Evolutionary conservation across 2,888 invertebrate genomes (phyloP).

Genomic region (Dusona sp.): DNA sequence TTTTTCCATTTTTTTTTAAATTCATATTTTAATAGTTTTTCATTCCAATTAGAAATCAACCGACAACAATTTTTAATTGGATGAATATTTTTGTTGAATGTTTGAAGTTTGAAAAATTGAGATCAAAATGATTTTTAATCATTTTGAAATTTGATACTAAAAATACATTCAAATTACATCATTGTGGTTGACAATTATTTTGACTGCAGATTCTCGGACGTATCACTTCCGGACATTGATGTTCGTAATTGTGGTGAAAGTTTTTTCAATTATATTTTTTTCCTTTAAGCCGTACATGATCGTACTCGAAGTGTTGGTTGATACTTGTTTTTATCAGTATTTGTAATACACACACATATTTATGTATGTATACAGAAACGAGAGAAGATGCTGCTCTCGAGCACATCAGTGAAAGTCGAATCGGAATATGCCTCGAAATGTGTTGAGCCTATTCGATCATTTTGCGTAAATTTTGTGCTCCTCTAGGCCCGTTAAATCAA

Average conservation of each 20-base stretch:
- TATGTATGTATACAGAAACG: conserved; percentile 29
- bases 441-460: conserved; percentile 39
- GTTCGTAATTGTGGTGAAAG: conserved; percentile 80
- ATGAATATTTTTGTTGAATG: too few species aligned
- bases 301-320: conserved; percentile 63
- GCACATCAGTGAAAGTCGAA: conserved; percentile 80
- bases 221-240: conserved; percentile 73
- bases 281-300: conserved; percentile 66
- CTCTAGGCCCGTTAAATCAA: neutral
- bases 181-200: conserved; percentile 4
- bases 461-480: conserved; percentile 29
- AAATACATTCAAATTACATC: neutral
- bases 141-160: neutral
- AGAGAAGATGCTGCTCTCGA: conserved; percentile 75
- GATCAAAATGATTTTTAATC: neutral
- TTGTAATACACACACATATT: conserved; percentile 5
- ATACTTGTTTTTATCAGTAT: conserved; percentile 1
- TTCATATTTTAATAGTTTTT: too few species aligned
- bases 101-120: neutral
- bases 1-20: too few species aligned
- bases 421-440: conserved; percentile 45
- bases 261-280: conserved; percentile 74
- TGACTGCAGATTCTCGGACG: conserved; percentile 29
- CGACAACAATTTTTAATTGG: too few species aligned
- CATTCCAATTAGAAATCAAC: too few species aligned